Evolutionary conservation across 2,113 vertebrate species (phyloP).

Genomic region (Brachyhypopomus gauderio): DNA sequence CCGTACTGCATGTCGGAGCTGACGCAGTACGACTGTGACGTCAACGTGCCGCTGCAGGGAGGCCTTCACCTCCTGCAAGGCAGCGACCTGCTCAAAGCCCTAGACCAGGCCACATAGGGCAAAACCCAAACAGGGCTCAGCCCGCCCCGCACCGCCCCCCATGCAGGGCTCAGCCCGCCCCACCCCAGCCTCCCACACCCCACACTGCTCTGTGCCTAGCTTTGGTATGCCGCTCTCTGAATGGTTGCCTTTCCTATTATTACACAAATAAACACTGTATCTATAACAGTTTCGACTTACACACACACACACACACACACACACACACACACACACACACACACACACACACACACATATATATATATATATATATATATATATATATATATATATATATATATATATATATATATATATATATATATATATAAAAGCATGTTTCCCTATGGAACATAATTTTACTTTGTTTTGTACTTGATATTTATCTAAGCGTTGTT

Average conservation of each 20-base stretch:
- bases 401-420: too few species aligned
- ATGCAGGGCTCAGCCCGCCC: slow-evolving; percentile 36
- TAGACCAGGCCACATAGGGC: slow-evolving; percentile 89
- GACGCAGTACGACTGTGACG: slow-evolving; percentile 97
- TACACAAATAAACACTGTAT: slow-evolving; percentile 13
- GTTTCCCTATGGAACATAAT: slow-evolving; percentile 18
- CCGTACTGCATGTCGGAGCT: slow-evolving; percentile 86
- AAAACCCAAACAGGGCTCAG: slow-evolving; percentile 28
- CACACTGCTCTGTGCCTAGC: slow-evolving; percentile 11
- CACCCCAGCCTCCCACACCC: background rate
- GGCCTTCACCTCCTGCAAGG: slow-evolving; percentile 92
- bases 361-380: too few species aligned
- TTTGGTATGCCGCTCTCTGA: background rate
- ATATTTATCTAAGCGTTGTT: slow-evolving; percentile 39
- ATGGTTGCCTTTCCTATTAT: slow-evolving; percentile 8
- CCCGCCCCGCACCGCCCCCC: slow-evolving; percentile 27
- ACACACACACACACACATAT: too few species aligned
- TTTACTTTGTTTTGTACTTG: slow-evolving; percentile 18
- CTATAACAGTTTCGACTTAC: background rate
- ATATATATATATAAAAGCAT: background rate
- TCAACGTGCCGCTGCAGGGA: slow-evolving; percentile 89
- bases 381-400: too few species aligned
- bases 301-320: too few species aligned
- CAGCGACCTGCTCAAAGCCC: slow-evolving; percentile 88
- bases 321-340: too few species aligned